A percentile compares a stretch with the other conserved stretches of the same genome.
Conservation (phyloP, 2,888 invertebrate species). For the Dasypolia templi region DNA sequence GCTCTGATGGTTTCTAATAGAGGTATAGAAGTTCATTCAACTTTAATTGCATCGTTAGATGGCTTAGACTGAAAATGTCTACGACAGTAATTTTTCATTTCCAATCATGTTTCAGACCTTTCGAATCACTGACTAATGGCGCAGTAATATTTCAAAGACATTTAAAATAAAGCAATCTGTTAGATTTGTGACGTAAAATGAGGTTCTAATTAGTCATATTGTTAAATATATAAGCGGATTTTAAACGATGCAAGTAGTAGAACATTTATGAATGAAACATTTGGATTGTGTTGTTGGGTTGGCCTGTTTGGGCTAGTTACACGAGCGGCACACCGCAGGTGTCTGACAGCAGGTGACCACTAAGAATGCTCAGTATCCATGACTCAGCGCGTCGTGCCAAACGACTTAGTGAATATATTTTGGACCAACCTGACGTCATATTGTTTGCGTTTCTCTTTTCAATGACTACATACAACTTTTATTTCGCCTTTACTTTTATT, state of each 20-base stretch:
- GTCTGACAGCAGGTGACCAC: constrained; percentile 77
- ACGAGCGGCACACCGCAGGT: constrained; percentile 77
- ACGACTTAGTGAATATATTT: constrained; percentile 69
- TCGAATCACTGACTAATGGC: constrained; percentile 53
- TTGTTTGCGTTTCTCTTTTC: constrained; percentile 19
- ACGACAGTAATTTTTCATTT: constrained; percentile 66
- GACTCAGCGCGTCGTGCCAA: constrained; percentile 79
- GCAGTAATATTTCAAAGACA: constrained; percentile 47
- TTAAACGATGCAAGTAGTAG: not conserved
- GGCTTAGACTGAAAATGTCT: constrained; percentile 57
- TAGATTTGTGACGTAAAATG: constrained; percentile 27
- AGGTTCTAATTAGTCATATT: constrained; percentile 12
- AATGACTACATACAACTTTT: constrained; percentile 14
- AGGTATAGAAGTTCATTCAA: constrained; percentile 65
- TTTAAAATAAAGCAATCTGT: constrained; percentile 50
- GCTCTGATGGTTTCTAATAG: constrained; percentile 59
- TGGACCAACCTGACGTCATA: constrained; percentile 37
- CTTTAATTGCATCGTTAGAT: constrained; percentile 66
- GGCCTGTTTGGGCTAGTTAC: constrained; percentile 63
- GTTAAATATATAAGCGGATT: not conserved
- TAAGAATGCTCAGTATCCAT: constrained; percentile 73
- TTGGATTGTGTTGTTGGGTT: constrained; percentile 48
- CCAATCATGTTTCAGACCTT: constrained; percentile 57
- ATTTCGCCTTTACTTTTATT: constrained; percentile 32
- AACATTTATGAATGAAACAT: constrained; percentile 26